A percentile compares a stretch with the other conserved stretches of the same genome.
These are phyloP conservation scores for Planococcus citri DNA, from an alignment of 1,140 invertebrate genomes.

Conservation along the genomic window DNA sequence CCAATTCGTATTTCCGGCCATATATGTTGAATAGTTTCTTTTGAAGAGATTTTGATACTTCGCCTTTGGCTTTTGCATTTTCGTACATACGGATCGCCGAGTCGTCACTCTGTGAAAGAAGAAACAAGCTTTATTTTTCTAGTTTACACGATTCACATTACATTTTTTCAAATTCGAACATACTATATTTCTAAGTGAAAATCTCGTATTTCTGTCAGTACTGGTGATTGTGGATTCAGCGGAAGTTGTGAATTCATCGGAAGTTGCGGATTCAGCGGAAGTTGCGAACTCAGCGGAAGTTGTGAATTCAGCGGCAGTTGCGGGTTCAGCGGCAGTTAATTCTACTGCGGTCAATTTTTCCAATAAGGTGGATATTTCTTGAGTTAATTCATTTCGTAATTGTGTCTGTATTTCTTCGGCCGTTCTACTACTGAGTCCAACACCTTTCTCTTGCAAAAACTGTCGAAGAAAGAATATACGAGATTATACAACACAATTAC, in stretches of 20 bases:
- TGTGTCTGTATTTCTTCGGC: constrained; percentile 47
- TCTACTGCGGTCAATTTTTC: constrained; percentile 48
- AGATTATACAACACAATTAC: background rate
- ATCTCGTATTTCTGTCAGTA: no score
- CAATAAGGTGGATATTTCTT: constrained; percentile 45
- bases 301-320: constrained; percentile 30
- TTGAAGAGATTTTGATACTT: constrained; percentile 41
- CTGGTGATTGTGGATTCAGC: constrained; percentile 33
- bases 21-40: constrained; percentile 46
- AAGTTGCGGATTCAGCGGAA: constrained; percentile 35
- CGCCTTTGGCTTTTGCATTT: constrained; percentile 39
- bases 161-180: no score
- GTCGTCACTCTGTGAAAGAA: constrained; percentile 29
- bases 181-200: no score
- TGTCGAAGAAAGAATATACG: constrained; percentile 31
- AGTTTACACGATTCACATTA: no score
- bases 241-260: constrained; percentile 31
- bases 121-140: no score
- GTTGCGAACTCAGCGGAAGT: constrained; percentile 31
- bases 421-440: constrained; percentile 44
- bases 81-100: constrained; percentile 42
- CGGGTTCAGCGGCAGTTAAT: constrained; percentile 38
- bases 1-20: constrained; percentile 47
- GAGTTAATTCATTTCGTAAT: constrained; percentile 43
- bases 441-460: constrained; percentile 43